Base-by-base conservation (phyloP, 2,113 vertebrate species). In the Arvicanthis niloticus region DNA sequence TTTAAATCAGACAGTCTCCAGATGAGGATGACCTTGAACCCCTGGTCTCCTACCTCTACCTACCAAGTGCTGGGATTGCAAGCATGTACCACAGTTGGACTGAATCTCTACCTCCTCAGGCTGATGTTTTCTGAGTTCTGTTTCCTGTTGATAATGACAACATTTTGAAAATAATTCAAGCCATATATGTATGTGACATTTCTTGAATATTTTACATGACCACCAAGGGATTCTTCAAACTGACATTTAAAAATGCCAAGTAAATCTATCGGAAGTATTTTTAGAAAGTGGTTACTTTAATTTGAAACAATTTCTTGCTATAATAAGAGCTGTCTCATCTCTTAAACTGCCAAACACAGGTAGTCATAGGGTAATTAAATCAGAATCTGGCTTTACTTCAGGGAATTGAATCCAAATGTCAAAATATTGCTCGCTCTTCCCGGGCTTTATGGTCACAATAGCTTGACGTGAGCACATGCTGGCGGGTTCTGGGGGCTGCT, bases 271-370 rank as follows among this genome's bases (percentile, higher is more conserved):
- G 62, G 56, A 92, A 45, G 37, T 89, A 94, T 89, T 97, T 96
- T 89, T 94, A 62, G 84, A 94, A 94, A 98, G 95, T 31, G 2
- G 78, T 80, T 87, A 95, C 68, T 97, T 91, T 96, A 87, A 73
- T 95, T 78, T 77, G 51, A 93, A 98, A 81, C 19, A 91, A 81
- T 81, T 22, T 93, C 65, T 88, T 73, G 51, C 80, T 82, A 85
- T 72, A 48, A 82, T 72, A 53, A 84, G 89, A 94, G 80, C n/a
- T 45, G 40, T 82, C 58, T 56, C 51, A 48, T 62, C 72, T 91
- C 15, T 53, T 89, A 93, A 89, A 92, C 19, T 94, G 88, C 37
- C 78, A 73, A 86, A 93, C 62, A 87, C 19, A 95, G 67, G 19
- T 12, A 93, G 77, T 51, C 56, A 34, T 26, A 51, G 19, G 51